Base-by-base conservation (phyloP, 2,797 vertebrate species). In the Gymnothorax javanicus region DNA sequence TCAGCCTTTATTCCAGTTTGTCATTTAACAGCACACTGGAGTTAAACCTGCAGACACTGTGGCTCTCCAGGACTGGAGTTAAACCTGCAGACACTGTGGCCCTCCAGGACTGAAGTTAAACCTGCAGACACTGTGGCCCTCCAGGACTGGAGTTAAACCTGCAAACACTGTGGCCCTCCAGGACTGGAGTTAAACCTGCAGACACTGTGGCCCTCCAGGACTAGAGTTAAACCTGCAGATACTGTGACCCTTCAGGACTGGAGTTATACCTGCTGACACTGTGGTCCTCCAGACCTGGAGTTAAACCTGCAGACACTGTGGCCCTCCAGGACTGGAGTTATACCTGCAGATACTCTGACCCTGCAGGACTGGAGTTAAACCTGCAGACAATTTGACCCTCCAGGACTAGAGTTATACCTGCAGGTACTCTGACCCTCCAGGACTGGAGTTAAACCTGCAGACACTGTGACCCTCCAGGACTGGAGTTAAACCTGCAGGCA, bases 11-110 rank as follows among this genome's bases (percentile, higher is more conserved):
- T 2, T 62, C 13, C 60, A n/a, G 23, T 43, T 43, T 43, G 1
- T 1, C 33, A 43, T 43, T 43, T 43, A 43, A 43, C 33, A 1
- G 33, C 33, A 8, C 8, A 69, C 13, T 8, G 1, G 1, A 69
- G 13, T 64, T 69, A 69, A 69, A 69, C 64, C 7, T 69, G 64
- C 23, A 69, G 64, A 2, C 64, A 25, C n/a, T 69, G 64, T 4
- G 64, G 64, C 64, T 17, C 64, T 69, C 64, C 64, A 69, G 64
- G 23, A 69, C 64, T 69, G 64, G 64, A 69, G 64, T 69, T 69
- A 69, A 69, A 69, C 23, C 7, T 69, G n/a, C 23, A 69, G 64
- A 25, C 23, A 69, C 23, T 69, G 64, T n/a, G 23, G 64, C 23
- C 64, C 64, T 67, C n/a, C 64, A 67, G 64, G 23, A 67, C 64